Conservation (phyloP, 23 tunicate genomes). For the Halocynthia aurantium region DNA sequence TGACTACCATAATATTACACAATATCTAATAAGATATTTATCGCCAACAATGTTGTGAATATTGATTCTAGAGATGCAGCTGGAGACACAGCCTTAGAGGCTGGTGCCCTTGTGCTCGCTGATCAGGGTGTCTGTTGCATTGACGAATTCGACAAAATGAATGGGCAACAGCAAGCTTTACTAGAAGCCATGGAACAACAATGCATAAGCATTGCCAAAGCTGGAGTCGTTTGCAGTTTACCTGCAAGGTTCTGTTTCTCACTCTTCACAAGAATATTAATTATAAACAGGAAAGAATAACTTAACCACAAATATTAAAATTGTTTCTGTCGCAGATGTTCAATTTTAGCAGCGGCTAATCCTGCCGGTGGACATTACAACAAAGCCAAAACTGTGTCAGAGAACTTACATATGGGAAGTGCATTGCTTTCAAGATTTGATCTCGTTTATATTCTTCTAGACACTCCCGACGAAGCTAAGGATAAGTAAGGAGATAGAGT, state of each 20-base stretch:
- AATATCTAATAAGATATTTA: too few relatives aligned
- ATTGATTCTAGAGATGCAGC: constrained; percentile 36
- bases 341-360: constrained; percentile 93
- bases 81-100: constrained; percentile 87
- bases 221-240: constrained; percentile 91
- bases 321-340: constrained; percentile 42
- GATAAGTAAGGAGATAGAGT: constrained; percentile 51
- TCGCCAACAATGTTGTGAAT: neutral
- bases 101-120: constrained; percentile 90
- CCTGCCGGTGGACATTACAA: constrained; percentile 89
- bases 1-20: too few relatives aligned
- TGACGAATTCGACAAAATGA: constrained; percentile 94
- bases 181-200: constrained; percentile 98
- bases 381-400: constrained; percentile 90
- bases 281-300: neutral
- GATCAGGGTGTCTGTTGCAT: constrained; percentile 95
- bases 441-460: constrained; percentile 79
- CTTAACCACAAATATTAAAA: neutral
- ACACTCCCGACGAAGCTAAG: constrained; percentile 75
- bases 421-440: constrained; percentile 86
- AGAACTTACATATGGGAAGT: constrained; percentile 83
- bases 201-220: constrained; percentile 95
- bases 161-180: constrained; percentile 79
- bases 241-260: constrained; percentile 68
- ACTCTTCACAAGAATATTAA: neutral